Evolutionary conservation across 2,888 invertebrate species (phyloP).

Genomic region (Andrena camellia): DNA sequence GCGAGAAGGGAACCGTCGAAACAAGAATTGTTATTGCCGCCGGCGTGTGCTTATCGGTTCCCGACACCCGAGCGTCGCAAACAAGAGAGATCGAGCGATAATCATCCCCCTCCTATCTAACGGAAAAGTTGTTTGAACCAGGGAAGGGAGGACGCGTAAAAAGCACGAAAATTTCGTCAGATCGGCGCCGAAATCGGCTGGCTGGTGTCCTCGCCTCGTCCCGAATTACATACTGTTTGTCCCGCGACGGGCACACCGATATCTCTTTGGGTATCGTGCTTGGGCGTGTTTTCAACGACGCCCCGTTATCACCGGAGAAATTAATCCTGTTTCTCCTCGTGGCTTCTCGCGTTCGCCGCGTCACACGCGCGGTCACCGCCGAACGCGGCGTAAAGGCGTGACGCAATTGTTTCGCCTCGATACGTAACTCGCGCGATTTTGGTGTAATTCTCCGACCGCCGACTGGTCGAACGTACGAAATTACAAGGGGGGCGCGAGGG

Average conservation of each 20-base stretch:
- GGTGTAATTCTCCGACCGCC: no score
- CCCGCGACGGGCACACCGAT: neutral
- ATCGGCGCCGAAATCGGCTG: neutral
- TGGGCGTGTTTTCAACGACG: neutral
- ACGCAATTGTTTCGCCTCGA: neutral
- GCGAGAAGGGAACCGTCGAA: neutral
- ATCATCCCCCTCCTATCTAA: conserved; percentile 15
- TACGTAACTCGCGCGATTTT: neutral
- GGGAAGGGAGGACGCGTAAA: conserved; percentile 21
- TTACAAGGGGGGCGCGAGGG: neutral
- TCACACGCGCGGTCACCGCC: neutral
- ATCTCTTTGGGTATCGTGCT: neutral
- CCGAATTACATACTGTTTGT: conserved; percentile 17
- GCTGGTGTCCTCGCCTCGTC: neutral
- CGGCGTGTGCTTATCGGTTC: conserved; percentile 27
- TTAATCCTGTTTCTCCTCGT: neutral
- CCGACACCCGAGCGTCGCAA: conserved; percentile 8
- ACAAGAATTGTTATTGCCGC: neutral
- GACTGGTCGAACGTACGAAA: neutral
- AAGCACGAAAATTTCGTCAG: conserved; percentile 38
- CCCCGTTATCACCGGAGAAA: conserved; percentile 3
- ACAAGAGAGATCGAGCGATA: conserved; percentile 40
- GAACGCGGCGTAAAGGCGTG: neutral
- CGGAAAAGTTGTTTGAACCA: conserved; percentile 32
- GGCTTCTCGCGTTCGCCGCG: neutral